Conservation (phyloP, 2,113 vertebrate species). For the Nannospalax galili region DNA sequence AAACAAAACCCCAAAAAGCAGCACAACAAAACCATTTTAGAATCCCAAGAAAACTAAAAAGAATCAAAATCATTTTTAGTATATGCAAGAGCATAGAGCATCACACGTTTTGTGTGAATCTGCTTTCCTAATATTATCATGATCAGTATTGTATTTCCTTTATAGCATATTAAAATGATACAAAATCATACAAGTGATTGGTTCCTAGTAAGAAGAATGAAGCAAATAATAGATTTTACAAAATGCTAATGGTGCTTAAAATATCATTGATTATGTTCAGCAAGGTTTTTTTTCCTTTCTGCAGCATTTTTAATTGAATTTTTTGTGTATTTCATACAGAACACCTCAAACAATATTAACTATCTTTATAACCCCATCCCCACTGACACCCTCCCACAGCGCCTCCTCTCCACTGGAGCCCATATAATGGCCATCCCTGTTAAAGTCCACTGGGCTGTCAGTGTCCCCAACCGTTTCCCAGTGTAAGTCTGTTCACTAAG, state of each 20-base stretch:
- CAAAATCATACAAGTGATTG: slow-evolving; percentile 10
- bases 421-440: too few relatives aligned
- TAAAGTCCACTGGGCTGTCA: too few relatives aligned
- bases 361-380: too few relatives aligned
- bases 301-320: too few relatives aligned
- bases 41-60: slow-evolving; percentile 40
- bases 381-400: too few relatives aligned
- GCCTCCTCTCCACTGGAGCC: too few relatives aligned
- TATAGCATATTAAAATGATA: slow-evolving; percentile 28
- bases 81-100: slow-evolving; percentile 10
- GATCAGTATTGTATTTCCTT: slow-evolving; percentile 58
- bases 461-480: too few relatives aligned
- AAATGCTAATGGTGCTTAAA: slow-evolving; percentile 56
- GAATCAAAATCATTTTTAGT: slow-evolving; percentile 37
- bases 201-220: slow-evolving; percentile 27
- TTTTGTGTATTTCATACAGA: too few relatives aligned
- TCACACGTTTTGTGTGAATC: background rate
- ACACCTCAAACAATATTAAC: too few relatives aligned
- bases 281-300: too few relatives aligned
- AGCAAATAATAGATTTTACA: slow-evolving; percentile 14
- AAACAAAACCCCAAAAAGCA: background rate
- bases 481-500: too few relatives aligned
- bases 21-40: background rate
- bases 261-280: slow-evolving; percentile 9
- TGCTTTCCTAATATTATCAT: slow-evolving; percentile 9